These are phyloP conservation scores for Thinocorus orbignyianus DNA, from an alignment of 2,113 vertebrate genomes.

Conservation along the genomic window DNA sequence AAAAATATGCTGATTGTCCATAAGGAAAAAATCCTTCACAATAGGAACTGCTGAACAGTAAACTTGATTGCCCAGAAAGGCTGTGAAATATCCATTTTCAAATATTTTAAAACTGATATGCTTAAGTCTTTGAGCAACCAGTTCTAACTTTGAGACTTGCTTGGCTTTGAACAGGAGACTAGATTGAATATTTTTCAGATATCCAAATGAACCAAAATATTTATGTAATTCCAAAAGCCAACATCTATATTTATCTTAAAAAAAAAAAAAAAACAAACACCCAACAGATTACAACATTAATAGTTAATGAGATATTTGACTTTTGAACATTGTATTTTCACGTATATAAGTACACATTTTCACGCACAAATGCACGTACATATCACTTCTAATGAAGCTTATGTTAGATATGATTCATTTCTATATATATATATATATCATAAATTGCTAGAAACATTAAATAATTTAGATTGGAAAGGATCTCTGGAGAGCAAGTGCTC, in stretches of 20 bases:
- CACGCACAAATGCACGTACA: background rate
- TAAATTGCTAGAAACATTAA: background rate
- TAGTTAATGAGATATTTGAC: background rate
- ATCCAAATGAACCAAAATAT: background rate
- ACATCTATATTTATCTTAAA: background rate
- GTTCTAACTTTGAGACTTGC: background rate
- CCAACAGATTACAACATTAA: background rate
- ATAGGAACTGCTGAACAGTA: background rate
- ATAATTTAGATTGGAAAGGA: background rate
- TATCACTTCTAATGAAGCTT: background rate
- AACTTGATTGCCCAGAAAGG: background rate
- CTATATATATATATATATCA: fast-evolving
- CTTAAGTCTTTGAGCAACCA: background rate
- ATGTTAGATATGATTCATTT: background rate
- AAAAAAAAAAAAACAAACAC: background rate
- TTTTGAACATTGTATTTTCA: background rate
- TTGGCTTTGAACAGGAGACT: background rate
- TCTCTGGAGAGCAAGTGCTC: background rate
- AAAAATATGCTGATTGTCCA: background rate
- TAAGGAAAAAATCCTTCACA: background rate
- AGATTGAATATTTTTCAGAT: background rate
- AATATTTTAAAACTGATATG: background rate
- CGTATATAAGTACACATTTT: background rate
- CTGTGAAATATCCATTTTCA: background rate
- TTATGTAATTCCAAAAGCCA: background rate